These are phyloP conservation scores for Cichlasoma orientale DNA, from an alignment of 2,797 vertebrate genomes.

Conservation along the genomic window DNA sequence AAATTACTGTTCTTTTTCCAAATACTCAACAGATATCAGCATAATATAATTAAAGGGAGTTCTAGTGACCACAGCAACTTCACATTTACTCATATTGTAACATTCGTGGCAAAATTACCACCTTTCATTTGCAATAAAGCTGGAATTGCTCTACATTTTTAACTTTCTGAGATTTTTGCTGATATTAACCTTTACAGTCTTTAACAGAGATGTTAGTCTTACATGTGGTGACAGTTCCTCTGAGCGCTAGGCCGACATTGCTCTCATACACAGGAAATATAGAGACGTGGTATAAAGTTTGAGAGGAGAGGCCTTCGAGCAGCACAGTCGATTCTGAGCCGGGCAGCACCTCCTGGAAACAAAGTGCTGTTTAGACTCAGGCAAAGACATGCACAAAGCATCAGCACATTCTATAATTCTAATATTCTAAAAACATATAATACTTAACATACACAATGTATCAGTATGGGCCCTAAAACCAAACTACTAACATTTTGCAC, in stretches of 20 bases:
- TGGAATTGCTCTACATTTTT: not conserved
- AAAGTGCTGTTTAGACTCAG: not conserved
- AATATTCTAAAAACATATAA: not conserved
- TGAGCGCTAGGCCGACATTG: conserved; percentile 81
- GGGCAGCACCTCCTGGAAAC: conserved; percentile 83
- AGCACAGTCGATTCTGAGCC: conserved; percentile 78
- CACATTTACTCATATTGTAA: not conserved
- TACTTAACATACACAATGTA: too few species aligned
- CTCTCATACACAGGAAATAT: conserved; percentile 86
- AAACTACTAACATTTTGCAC: not conserved
- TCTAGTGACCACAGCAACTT: not conserved
- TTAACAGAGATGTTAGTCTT: conserved; percentile 50
- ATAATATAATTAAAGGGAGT: not conserved
- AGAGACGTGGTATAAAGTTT: conserved; percentile 88
- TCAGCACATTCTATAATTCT: not conserved
- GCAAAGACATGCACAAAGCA: not conserved
- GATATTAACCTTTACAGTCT: not conserved
- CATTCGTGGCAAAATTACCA: not conserved
- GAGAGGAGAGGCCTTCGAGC: conserved; percentile 85
- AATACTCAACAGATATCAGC: not conserved
- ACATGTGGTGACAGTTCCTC: conserved; percentile 89
- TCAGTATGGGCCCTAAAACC: not conserved
- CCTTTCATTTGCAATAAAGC: not conserved
- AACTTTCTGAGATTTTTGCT: not conserved
- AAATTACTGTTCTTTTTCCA: not conserved